A percentile compares a stretch with the other conserved stretches of the same genome.
These are phyloP conservation scores for Magallana nippona DNA, from an alignment of 2,888 invertebrate genomes.

Conservation along the genomic window DNA sequence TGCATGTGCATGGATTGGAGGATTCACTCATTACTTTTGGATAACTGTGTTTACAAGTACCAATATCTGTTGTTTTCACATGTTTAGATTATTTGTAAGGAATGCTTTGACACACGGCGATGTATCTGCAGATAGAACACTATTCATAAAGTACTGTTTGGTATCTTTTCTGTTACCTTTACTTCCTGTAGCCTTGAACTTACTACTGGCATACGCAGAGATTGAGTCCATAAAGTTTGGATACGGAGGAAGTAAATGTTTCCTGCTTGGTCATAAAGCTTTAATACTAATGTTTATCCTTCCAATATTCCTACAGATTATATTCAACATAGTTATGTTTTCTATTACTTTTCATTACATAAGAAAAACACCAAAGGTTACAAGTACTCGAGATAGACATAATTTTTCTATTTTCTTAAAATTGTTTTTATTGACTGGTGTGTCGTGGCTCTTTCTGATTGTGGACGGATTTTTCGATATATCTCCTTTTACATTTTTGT, in stretches of 20 bases:
- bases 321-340: neutral
- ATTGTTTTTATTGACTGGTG: neutral
- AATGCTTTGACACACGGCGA: neutral
- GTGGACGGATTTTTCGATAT: neutral
- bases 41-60: neutral
- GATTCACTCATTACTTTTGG: neutral
- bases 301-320: neutral
- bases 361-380: neutral
- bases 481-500: neutral
- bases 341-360: neutral
- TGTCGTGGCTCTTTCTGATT: neutral
- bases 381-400: neutral
- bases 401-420: neutral
- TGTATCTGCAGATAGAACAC: neutral
- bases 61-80: slow-evolving; percentile 9
- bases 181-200: neutral
- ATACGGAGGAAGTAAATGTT: slow-evolving; percentile 2
- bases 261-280: neutral
- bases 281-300: neutral
- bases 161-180: neutral
- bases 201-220: neutral
- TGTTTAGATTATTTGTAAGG: neutral
- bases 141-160: neutral
- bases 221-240: neutral
- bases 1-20: neutral